Evolutionary conservation across 2,113 vertebrate species (phyloP), one percentile per base, ranked within the genome.

Genomic region (Cyphomyrus plagiostoma): DNA sequence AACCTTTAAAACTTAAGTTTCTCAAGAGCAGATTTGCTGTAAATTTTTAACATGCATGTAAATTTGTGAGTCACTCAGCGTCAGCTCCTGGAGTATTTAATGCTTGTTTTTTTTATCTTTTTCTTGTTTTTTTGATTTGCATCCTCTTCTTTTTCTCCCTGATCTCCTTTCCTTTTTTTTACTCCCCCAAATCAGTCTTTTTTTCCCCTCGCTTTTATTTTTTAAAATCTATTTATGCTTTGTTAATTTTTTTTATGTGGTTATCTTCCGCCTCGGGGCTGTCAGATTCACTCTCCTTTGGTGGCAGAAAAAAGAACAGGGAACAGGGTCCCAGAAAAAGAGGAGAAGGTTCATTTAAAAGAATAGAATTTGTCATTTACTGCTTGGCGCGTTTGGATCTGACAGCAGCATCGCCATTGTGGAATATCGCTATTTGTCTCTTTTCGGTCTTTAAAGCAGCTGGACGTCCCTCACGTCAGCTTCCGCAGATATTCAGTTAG

Each of bases 31-130:
- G 94, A 93, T 94, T 94, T 94, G 93, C 94, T 95, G 95, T 94
- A 94, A 94, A 42, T 90, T 87, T 93, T 94, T 95, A 95, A 95
- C 96, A 96, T 96, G 96, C 96, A 96, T 93, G 90, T 96, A 94
- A 94, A 94, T 95, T 95, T 92, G 93, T 93, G 94, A 96, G 94
- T 95, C 94, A 94, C 94, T 94, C 94, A 93, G 93, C 93, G 94
- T 95, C 93, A 39, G 50, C 82, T 90, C 95, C 93, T 93, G 90
- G 91, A 92, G 93, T 94, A 94, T 95, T 92, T 89, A 50, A 80
- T 80, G 83, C 88, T 89, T 42, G 70, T 50, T 35, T 70, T 82
- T 53, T 92, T 45, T 4, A 2, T 45, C 3, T 45, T 91, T 91
- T 74, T 83, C 56, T 19, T 93, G 93, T 35, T 10, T 93, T 93